phyloP scores from a whole-genome alignment of 2,797 vertebrate genomes.

The Nyctalus aviator region DNA sequence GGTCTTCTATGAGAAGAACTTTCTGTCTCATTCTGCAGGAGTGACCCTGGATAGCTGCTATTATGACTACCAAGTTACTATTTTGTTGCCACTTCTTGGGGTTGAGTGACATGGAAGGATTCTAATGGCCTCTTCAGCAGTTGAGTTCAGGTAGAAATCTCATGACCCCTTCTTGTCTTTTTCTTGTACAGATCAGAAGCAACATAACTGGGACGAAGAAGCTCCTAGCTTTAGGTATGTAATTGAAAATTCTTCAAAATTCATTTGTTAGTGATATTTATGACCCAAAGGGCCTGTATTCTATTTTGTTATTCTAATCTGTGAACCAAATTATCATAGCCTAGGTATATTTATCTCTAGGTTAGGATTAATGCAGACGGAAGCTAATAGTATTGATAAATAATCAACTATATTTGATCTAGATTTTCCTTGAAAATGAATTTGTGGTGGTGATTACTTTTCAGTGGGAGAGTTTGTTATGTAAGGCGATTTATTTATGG shows the following conservation, averaged over 20 bases:
- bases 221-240: conserved; percentile 78
- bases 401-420: conserved; percentile 17
- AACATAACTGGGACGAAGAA: conserved; percentile 53
- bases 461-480: not conserved
- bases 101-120: conserved; percentile 62
- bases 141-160: conserved; percentile 75
- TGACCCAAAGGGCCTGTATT: not conserved
- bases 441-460: conserved; percentile 4
- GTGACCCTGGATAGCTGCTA: not conserved
- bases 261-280: conserved; percentile 51
- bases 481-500: not conserved
- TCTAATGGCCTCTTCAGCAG: conserved; percentile 82
- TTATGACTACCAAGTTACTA: not conserved
- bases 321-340: not conserved
- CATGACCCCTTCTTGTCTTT: conserved; percentile 77
- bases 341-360: not conserved
- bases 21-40: not conserved
- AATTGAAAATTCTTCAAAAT: conserved; percentile 61
- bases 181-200: conserved; percentile 73
- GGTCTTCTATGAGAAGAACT: not conserved
- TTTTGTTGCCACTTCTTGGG: conserved; percentile 61
- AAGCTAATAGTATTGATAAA: conserved; percentile 48
- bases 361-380: conserved; percentile 29
- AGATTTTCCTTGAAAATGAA: conserved; percentile 36
- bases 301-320: conserved; percentile 19